Evolutionary conservation across 64 coral and sea anemone species (phyloP), one percentile per base, ranked within the genome.

Genomic region (Pocillopora damicornis): DNA sequence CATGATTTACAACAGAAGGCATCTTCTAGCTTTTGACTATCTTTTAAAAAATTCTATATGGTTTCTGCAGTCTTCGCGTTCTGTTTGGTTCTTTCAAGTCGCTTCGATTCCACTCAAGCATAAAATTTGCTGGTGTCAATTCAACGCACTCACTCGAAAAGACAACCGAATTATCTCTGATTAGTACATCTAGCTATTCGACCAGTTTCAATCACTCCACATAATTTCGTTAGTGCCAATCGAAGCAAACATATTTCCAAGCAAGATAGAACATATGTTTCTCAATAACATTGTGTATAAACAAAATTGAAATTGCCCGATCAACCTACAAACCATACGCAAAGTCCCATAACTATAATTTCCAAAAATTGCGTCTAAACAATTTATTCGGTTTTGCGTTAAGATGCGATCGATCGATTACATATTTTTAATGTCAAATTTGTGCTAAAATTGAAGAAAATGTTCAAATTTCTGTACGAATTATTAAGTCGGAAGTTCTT

Each of bases 401-500:
- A 45, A 83, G 8, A 12, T 66, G 35, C 36, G 15, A 83, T 51
- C 42, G 80, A 83, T 83, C 80, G 67, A 51, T 11, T 68, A 51
- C 42, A 2, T 71, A 9, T 83, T 83, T 37, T 9, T 63, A 4
- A 23, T 37, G 0, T 64, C 17, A 11, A 67, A 83, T n/a, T 11
- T 35, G 2, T 15, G 10, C 25, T 45, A 37, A 25, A 23, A 23
- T 8, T 69, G 8, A 16, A 7, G 11, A 51, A 38, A 51, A 45
- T 45, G n/a, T 58, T 26, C 9, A 45, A 18, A 11, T 45, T 57
- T 85, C 13, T 56, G 37, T 14, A 85, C 81, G 72, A 85, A 85
- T 85, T 68, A 66, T 9, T 85, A 45, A 22, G 15, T 85, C 81
- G 81, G 63, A 85, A 85, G 66, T 85, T 72, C 81, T 37, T 51